Percentiles rank a stretch among this genome's conserved stretches.
Evolutionary conservation across 2,797 vertebrate genomes (phyloP).

Genomic region (Cheirogaleus major): DNA sequence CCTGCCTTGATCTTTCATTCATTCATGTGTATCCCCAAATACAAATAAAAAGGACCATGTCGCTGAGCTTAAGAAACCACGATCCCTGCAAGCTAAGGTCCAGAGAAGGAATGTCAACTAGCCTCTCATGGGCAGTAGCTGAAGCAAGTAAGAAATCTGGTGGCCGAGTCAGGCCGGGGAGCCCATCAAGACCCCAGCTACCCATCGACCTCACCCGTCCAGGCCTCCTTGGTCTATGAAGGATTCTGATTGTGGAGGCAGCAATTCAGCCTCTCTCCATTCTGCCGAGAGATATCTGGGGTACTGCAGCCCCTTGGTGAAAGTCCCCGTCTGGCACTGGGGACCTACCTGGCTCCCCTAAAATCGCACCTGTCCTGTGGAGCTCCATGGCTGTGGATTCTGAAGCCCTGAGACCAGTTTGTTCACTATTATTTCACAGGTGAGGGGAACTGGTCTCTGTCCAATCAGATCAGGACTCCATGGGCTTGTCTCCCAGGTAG

Average conservation of each 20-base stretch:
- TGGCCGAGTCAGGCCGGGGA: background rate
- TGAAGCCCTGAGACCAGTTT: background rate
- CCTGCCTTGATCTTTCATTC: background rate
- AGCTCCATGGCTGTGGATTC: background rate
- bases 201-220: background rate
- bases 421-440: background rate
- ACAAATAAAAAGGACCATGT: background rate
- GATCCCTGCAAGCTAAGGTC: background rate
- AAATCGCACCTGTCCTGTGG: background rate
- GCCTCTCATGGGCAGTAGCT: fast-evolving
- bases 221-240: background rate
- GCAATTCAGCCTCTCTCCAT: background rate
- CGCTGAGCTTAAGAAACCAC: background rate
- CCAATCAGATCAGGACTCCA: background rate
- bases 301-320: fast-evolving
- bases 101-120: background rate
- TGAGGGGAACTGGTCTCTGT: background rate
- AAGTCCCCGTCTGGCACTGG: background rate
- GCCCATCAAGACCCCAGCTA: background rate
- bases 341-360: background rate
- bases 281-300: background rate
- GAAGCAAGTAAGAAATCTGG: background rate
- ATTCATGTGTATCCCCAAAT: background rate
- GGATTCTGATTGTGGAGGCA: background rate
- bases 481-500: background rate